These are phyloP conservation scores for Trachelus stipa DNA, from an alignment of 2,888 invertebrate genomes.

Conservation along the genomic window DNA sequence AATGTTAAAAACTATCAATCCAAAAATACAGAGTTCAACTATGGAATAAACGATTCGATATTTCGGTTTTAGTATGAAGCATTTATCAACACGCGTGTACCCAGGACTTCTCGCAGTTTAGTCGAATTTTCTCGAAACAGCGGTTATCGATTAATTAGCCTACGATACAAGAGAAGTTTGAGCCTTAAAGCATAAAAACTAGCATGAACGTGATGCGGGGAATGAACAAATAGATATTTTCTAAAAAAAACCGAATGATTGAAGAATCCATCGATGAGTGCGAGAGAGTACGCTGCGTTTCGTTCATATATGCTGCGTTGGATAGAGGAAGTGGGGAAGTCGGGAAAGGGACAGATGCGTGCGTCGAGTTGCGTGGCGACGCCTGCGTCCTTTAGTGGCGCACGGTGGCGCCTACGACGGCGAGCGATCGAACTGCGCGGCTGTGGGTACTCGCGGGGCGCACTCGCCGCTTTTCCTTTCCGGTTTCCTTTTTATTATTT, in stretches of 20 bases:
- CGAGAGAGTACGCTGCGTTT: background rate
- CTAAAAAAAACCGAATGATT: background rate
- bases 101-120: background rate
- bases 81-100: background rate
- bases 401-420: conserved; percentile 16
- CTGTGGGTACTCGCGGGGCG: conserved; percentile 13
- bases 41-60: background rate
- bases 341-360: background rate
- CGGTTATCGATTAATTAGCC: background rate
- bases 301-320: background rate
- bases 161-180: background rate
- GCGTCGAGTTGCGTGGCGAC: conserved; percentile 4
- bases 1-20: background rate
- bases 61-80: background rate
- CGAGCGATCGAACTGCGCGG: conserved; percentile 10
- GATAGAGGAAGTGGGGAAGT: background rate
- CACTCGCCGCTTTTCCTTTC: conserved; percentile 17
- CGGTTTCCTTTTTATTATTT: background rate
- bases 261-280: background rate
- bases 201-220: background rate
- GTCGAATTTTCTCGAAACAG: background rate
- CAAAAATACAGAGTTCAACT: background rate
- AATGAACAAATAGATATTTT: background rate
- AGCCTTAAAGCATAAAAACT: background rate
- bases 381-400: conserved; percentile 16